Evolutionary conservation across 2,888 invertebrate genomes (phyloP).

Genomic region (Mylabris sibirica): DNA sequence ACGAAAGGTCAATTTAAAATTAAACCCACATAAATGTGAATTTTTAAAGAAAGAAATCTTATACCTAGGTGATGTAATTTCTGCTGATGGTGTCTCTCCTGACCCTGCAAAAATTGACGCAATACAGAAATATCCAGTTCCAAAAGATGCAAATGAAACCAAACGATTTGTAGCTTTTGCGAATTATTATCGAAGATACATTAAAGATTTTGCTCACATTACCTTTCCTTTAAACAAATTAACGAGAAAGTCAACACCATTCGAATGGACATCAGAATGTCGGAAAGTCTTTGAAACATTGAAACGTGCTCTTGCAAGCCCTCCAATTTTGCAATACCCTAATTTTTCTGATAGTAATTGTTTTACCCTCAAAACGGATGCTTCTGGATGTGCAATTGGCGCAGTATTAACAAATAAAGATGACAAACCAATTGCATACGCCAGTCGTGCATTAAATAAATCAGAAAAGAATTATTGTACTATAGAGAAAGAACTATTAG

Average conservation of each 20-base stretch:
- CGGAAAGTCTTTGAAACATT: constrained; percentile 33
- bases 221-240: too few species aligned
- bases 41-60: constrained; percentile 25
- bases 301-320: constrained; percentile 20
- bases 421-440: constrained; percentile 33
- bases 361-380: constrained; percentile 33
- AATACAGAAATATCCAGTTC: too few species aligned
- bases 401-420: constrained; percentile 33
- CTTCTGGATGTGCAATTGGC: constrained; percentile 29
- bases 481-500: constrained; percentile 38
- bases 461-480: constrained; percentile 29
- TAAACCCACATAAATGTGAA: constrained; percentile 40
- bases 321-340: constrained; percentile 30
- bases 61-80: too few species aligned
- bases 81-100: too few species aligned
- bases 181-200: constrained; percentile 8
- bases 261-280: constrained; percentile 28
- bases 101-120: background rate
- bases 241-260: constrained; percentile 20
- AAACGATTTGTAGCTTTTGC: constrained; percentile 24
- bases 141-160: constrained; percentile 23
- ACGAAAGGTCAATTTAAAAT: constrained; percentile 37
- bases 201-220: constrained; percentile 21
- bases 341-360: constrained; percentile 29
- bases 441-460: constrained; percentile 28